Evolutionary conservation across 1,140 invertebrate species (phyloP), one percentile per base, ranked within the genome.

Genomic region (Diorhabda elongata): DNA sequence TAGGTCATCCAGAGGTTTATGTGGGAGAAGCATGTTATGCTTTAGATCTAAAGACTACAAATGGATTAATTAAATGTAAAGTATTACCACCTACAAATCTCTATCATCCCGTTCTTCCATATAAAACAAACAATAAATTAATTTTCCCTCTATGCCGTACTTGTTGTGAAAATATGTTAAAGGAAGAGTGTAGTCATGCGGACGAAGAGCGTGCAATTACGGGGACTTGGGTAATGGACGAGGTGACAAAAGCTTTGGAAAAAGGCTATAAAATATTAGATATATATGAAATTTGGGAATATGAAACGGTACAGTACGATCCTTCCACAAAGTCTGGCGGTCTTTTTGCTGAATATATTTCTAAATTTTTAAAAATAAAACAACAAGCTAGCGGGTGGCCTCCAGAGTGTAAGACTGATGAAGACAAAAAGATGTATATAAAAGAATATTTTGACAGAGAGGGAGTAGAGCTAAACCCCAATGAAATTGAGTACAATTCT

Each of bases 201-300:
- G 68, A 74, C 26, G 70, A 76, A 9, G 73, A 82, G 63, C 68
- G 80, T 52, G 43, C 66, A 1, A 69, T 84, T 4, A 75, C 65
- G 2, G 81, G 82, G 61, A 81, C 78, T 2, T 84, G 79, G 78
- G 76, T 79, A 7, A 72, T 74, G 8, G 74, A 78, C 42, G 82
- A 83, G 73, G 7, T 83, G 4, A 44, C 68, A 47, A 76, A 79
- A 67, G 81, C 82, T 2, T n/a, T 70, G 5, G 67, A 70, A 67
- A 69, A 68, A 66, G 56, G 61, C 3, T 73, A 73, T 52, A 59
- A 58, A 64, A 59, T 73, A n/a, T n/a, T 66, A 4, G 58, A 66
- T 57, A 63, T 69, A 44, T 62, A 58, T 59, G 69, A 73, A 70
- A 60, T 67, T 2, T 72, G 71, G 71, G 43, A 61, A 8, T 70